Percentiles rank a stretch among this genome's conserved stretches.
phyloP scores from a whole-genome alignment of 1,140 invertebrate species.

The Vollenhovia emeryi region DNA sequence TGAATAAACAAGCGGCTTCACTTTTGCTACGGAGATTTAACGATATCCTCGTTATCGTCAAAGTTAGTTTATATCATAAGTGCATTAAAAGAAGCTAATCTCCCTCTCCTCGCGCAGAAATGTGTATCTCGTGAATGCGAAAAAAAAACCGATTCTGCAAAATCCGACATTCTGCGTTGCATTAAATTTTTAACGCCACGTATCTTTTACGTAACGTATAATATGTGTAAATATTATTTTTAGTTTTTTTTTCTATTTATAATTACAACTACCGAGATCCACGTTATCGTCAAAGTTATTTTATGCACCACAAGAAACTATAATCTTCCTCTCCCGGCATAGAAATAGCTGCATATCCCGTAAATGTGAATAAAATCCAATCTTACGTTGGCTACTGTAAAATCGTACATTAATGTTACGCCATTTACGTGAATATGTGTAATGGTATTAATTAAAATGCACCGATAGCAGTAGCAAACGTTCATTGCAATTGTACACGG shows the following conservation, averaged over 20 bases:
- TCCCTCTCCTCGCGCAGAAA: background rate
- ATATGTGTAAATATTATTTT: background rate
- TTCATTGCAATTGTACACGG: too few relatives aligned
- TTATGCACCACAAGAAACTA: too few relatives aligned
- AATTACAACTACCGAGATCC: too few relatives aligned
- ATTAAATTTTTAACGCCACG: background rate
- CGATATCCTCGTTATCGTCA: slow-evolving; percentile 3
- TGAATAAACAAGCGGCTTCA: slow-evolving; percentile 53
- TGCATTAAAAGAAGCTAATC: background rate
- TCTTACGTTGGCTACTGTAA: too few relatives aligned
- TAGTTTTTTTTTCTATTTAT: background rate
- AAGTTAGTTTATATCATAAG: background rate
- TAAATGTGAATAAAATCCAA: too few relatives aligned
- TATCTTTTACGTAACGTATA: background rate
- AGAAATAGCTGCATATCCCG: too few relatives aligned
- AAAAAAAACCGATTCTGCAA: background rate
- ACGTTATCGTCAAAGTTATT: too few relatives aligned
- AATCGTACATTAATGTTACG: too few relatives aligned
- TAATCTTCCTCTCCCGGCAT: too few relatives aligned
- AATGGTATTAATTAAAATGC: too few relatives aligned
- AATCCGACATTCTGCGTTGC: background rate
- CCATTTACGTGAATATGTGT: background rate
- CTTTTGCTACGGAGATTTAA: slow-evolving; percentile 33
- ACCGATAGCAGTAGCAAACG: too few relatives aligned
- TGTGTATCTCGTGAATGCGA: background rate